These are phyloP conservation scores for Nothoprocta pentlandii DNA, from an alignment of 2,113 vertebrate genomes.

Conservation along the genomic window DNA sequence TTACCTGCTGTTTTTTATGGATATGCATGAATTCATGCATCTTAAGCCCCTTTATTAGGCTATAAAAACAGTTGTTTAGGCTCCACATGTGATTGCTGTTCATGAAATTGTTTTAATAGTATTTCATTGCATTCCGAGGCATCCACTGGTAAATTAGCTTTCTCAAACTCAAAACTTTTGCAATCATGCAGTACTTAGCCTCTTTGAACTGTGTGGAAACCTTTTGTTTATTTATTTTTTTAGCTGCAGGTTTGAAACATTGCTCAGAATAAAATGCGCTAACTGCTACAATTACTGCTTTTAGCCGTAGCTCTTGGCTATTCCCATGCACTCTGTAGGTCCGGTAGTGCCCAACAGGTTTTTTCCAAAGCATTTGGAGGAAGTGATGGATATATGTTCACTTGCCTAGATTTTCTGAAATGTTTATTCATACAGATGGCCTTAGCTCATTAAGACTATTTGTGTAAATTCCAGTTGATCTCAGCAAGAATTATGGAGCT, in stretches of 20 bases:
- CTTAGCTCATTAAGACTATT: slow-evolving; percentile 30
- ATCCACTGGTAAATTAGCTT: background rate
- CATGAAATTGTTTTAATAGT: background rate
- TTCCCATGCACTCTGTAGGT: background rate
- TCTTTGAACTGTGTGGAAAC: background rate
- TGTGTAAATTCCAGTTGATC: slow-evolving; percentile 33
- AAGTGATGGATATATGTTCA: background rate
- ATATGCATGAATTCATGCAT: background rate
- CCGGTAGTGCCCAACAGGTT: background rate
- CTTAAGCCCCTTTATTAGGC: background rate
- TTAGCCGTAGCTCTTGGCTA: background rate
- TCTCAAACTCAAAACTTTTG: background rate
- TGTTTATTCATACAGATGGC: background rate
- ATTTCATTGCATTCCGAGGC: background rate
- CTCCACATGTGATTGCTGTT: background rate
- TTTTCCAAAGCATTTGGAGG: background rate
- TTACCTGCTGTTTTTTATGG: background rate
- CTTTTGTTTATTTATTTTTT: background rate
- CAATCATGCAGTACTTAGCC: background rate
- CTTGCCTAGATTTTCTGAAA: background rate
- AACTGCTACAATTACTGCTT: background rate
- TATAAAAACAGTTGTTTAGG: background rate
- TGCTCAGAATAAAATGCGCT: background rate
- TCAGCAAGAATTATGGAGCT: slow-evolving; percentile 36
- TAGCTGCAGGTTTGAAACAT: background rate